Percentiles rank a stretch among this genome's conserved stretches.
phyloP scores from a whole-genome alignment of 2,888 invertebrate species.

The Calephelis perditalis region DNA sequence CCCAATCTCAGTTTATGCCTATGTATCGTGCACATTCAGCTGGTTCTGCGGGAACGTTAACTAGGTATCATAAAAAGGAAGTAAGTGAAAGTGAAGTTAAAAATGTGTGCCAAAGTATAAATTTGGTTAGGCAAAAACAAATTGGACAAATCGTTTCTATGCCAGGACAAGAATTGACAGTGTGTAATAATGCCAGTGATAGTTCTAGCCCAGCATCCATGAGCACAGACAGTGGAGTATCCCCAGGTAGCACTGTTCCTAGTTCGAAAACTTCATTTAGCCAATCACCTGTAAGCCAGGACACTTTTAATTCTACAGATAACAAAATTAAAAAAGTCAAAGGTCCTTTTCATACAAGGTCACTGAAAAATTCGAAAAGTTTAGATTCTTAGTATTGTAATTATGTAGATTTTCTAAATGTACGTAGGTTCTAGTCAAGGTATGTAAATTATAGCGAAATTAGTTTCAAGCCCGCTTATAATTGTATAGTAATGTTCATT shows the following conservation, averaged over 20 bases:
- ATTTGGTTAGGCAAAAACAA: slow-evolving; percentile 72
- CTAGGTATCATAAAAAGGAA: slow-evolving; percentile 65
- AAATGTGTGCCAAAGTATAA: slow-evolving; percentile 74
- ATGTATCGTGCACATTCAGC: slow-evolving; percentile 69
- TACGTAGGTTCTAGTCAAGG: slow-evolving; percentile 58
- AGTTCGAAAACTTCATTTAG: slow-evolving; percentile 59
- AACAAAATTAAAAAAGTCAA: slow-evolving; percentile 59
- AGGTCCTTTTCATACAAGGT: slow-evolving; percentile 47
- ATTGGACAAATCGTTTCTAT: slow-evolving; percentile 69
- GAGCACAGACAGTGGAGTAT: slow-evolving; percentile 67
- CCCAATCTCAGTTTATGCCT: slow-evolving; percentile 63
- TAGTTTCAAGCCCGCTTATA: slow-evolving; percentile 71
- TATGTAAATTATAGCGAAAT: slow-evolving; percentile 54
- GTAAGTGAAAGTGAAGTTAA: slow-evolving; percentile 51
- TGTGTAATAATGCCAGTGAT: slow-evolving; percentile 63
- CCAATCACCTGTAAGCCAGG: slow-evolving; percentile 41
- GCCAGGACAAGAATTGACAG: slow-evolving; percentile 66
- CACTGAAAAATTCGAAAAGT: slow-evolving; percentile 71
- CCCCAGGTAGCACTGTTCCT: slow-evolving; percentile 63
- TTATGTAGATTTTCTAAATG: slow-evolving; percentile 77
- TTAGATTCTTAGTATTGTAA: slow-evolving; percentile 73
- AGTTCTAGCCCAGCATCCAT: slow-evolving; percentile 67
- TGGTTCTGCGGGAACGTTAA: slow-evolving; percentile 68
- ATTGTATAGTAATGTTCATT: slow-evolving; percentile 39
- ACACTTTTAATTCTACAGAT: slow-evolving; percentile 44